These are phyloP conservation scores for Pterostichus madidus DNA, from an alignment of 2,888 invertebrate genomes.

Conservation along the genomic window DNA sequence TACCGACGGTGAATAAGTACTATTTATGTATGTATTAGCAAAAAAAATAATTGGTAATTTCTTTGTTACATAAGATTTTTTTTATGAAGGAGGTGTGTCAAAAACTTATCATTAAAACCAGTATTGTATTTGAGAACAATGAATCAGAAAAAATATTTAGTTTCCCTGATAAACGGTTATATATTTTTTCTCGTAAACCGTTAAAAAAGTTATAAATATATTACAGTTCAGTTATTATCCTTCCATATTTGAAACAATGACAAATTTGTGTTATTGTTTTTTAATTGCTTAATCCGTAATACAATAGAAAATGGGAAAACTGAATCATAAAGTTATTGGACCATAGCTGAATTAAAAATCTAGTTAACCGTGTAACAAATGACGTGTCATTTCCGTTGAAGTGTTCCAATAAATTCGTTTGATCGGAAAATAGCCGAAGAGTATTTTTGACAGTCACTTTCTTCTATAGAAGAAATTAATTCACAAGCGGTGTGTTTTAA, in stretches of 20 bases:
- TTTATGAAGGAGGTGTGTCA: conserved; percentile 5
- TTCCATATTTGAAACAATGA: conserved; percentile 20
- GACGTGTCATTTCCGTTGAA: background rate
- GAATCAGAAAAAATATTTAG: background rate
- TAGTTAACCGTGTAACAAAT: conserved; percentile 2
- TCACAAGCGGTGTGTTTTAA: conserved; percentile 2
- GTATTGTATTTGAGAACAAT: conserved; percentile 29
- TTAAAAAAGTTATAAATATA: conserved; percentile 4
- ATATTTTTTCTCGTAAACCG: background rate
- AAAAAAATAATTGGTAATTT: conserved; percentile 12
- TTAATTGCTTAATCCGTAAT: background rate
- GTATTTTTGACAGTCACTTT: conserved; percentile 22
- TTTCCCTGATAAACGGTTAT: conserved; percentile 1
- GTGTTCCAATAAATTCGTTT: background rate
- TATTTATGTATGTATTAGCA: conserved; percentile 14
- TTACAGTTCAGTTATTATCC: conserved; percentile 7
- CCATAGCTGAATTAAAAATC: background rate
- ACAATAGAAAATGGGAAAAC: background rate
- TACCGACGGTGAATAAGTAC: background rate
- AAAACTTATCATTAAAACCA: background rate
- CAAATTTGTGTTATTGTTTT: conserved; percentile 13
- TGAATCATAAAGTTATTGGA: background rate
- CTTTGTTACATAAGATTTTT: conserved; percentile 16
- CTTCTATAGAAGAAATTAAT: conserved; percentile 27
- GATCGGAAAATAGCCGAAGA: background rate